These are phyloP conservation scores for Emys orbicularis DNA, from an alignment of 2,797 vertebrate genomes.

Conservation along the genomic window DNA sequence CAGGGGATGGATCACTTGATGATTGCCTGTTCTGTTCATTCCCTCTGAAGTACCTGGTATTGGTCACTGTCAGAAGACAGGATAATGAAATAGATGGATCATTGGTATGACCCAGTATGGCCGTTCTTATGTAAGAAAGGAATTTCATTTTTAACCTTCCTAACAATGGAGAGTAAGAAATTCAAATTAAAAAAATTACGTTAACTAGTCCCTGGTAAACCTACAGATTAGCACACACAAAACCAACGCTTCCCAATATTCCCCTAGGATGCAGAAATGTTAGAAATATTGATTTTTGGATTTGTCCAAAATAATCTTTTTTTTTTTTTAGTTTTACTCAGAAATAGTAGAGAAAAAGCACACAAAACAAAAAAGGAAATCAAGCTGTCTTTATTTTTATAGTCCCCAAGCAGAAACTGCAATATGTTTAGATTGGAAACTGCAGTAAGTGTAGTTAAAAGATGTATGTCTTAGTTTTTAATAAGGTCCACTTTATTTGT, in stretches of 20 bases:
- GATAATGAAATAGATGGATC: too few species aligned
- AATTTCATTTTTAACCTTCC: background rate
- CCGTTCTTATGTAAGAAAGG: background rate
- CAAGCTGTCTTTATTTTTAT: background rate
- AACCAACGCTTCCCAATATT: background rate
- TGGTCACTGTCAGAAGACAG: too few species aligned
- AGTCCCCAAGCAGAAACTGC: slow-evolving; percentile 25
- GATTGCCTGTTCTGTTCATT: too few species aligned
- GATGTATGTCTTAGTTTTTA: slow-evolving; percentile 51
- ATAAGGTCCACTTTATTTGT: slow-evolving; percentile 71
- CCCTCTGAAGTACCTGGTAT: too few species aligned
- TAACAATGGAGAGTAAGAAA: background rate
- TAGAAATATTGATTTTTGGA: slow-evolving; percentile 19
- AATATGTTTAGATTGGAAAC: background rate
- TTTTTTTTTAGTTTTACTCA: background rate
- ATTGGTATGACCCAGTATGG: too few species aligned
- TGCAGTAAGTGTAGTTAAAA: slow-evolving; percentile 52
- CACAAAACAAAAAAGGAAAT: background rate
- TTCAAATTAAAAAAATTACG: background rate
- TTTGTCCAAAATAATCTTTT: background rate
- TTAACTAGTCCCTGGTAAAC: background rate
- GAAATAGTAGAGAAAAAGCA: background rate
- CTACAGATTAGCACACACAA: background rate
- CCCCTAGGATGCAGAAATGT: background rate
- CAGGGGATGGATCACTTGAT: too few species aligned